Evolutionary conservation across 2,888 invertebrate species (phyloP), one percentile per base, ranked within the genome.

Genomic region (Melieria crassipennis): DNA sequence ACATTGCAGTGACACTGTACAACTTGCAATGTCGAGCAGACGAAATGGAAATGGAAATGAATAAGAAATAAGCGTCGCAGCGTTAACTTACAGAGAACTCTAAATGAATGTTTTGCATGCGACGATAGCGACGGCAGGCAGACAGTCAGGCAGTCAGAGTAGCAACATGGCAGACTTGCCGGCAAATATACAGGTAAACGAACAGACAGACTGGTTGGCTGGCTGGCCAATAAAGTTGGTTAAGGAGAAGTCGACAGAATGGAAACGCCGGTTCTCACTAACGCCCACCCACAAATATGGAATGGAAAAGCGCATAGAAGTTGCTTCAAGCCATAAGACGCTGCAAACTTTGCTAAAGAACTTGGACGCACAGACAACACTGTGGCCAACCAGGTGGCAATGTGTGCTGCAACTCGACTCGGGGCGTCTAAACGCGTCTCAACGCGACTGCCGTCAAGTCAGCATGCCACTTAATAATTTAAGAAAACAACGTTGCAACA

Each of bases 71-170:
- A 69, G 42, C 9, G 55, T 13, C 16, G 43, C 13, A 45, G n/a
- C 46, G 52, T 52, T 50, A 56, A 48, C 47, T 55, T 16, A 3
- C 30, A 30, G 30, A 3, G 30, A 30, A 30, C 30, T 58, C 69
- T 63, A 63, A 69, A 69, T 63, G 57, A 63, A 63, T 46, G 55
- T 56, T 69, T 52, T 47, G 69, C 69, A 63, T 62, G 62, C 69
- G 43, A 68, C 68, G 61, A 56, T 48, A 52, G 47, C 6, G 50
- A 60, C 60, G 42, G n/a, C 45, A 5, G 45, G 4, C 13, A n/a
- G 5, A 13, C 64, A 52, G 11, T 13, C 52, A 52, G 43, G 5
- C 1, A 52, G n/a, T 13, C 43, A 30, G n/a, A 30, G 30, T 30
- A 30, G 30, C 30, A 30, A 30, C 2, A 30, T 30, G 30, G 7